Evolutionary conservation across 2,888 invertebrate genomes (phyloP), one percentile per base, ranked within the genome.

Genomic region (Smittia aterrima): DNA sequence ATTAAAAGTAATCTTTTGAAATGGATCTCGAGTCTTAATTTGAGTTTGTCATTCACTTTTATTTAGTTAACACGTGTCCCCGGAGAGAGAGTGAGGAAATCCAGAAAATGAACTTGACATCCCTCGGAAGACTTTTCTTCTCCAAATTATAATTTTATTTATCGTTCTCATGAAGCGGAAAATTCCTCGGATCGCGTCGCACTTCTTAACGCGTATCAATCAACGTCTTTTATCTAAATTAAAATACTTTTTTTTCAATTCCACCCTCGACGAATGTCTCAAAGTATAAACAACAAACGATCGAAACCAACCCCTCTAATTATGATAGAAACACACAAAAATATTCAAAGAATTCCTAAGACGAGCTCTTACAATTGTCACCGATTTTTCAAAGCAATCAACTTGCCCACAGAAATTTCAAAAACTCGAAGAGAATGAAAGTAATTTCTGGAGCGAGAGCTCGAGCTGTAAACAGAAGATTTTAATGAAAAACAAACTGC

Each of bases 221-320:
- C 67, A 67, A 67, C 38, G 67, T 67, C 67, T 67, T 67, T 67
- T 67, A 67, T 67, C 67, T 67, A 67, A 67, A 67, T 67, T 67
- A 67, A 67, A 67, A 67, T 67, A 67, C 67, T 66, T 66, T 47
- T n/a, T n/a, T 47, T 47, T 58, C 58, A 58, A 58, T 58, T 58
- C 11, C 18, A 58, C 58, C 58, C 58, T 58, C 58, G 22, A n/a
- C 18, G 18, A 47, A 4, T 38, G 38, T 38, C 9, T 38, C 9
- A 9, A 38, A 47, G 58, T n/a, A 18, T 58, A 58, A 58, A 22
- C 18, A 47, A 47, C 58, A 58, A 22, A 22, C 18, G 58, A 47
- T n/a, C 3, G n/a, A 16, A 58, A 20, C 9, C 18, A 20, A 9
- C 58, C 58, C 58, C 58, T 20, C 16, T 58, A 58, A 58, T 58